These are phyloP conservation scores for Morpho helenor DNA, from an alignment of 2,888 invertebrate species.

Conservation along the genomic window DNA sequence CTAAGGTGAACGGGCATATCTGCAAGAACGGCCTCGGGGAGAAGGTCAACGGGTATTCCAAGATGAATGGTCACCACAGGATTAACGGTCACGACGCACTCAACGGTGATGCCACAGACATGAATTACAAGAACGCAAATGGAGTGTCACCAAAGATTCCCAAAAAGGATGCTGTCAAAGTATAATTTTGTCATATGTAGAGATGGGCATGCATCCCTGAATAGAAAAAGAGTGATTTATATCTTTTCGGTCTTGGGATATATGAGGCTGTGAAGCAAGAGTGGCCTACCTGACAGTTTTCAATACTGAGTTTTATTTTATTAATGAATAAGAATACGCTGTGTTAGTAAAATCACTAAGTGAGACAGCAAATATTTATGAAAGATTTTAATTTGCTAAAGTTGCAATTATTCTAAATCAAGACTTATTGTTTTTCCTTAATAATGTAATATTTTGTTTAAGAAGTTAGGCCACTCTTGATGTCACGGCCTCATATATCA, in stretches of 20 bases:
- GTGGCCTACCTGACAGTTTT: no score
- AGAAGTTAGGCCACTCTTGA: no score
- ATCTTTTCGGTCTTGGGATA: no score
- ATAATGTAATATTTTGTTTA: no score
- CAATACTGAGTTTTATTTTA: constrained; percentile 15
- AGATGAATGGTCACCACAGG: constrained; percentile 34
- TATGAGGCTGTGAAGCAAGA: constrained; percentile 9
- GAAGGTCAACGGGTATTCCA: constrained; percentile 33
- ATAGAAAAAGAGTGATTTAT: no score
- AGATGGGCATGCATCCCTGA: constrained; percentile 3
- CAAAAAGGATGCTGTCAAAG: constrained; percentile 67
- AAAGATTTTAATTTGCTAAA: no score
- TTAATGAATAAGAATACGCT: no score
- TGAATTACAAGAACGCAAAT: constrained; percentile 46
- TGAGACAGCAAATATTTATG: no score
- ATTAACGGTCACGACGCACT: constrained; percentile 30
- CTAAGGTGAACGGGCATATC: constrained; percentile 31
- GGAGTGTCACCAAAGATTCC: constrained; percentile 66
- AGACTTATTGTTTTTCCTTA: no score
- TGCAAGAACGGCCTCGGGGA: constrained; percentile 1
- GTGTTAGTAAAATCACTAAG: no score
- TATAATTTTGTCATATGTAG: constrained; percentile 36
- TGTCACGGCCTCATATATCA: no score
- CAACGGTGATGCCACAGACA: constrained; percentile 36
- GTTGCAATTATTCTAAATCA: no score